Conservation (phyloP, 2,888 invertebrate genomes). For the Stratiomys singularior region DNA sequence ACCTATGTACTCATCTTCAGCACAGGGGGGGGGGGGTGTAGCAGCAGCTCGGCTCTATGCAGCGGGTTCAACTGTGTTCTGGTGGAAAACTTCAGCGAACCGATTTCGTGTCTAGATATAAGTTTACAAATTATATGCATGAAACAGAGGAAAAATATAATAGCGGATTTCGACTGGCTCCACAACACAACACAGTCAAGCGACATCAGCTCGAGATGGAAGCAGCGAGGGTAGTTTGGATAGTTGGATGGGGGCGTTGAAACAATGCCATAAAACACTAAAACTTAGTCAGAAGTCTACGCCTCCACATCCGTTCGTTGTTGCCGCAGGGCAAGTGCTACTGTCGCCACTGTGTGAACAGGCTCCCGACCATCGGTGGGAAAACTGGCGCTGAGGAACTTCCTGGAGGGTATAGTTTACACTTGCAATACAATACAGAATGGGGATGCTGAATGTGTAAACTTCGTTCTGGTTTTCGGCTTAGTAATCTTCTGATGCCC, state of each 20-base stretch:
- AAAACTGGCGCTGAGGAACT: not conserved
- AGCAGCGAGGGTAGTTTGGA: not conserved
- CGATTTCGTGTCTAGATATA: constrained; percentile 28
- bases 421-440: constrained; percentile 45
- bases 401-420: constrained; percentile 47
- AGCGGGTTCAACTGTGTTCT: constrained; percentile 35
- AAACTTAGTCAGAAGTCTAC: constrained; percentile 8
- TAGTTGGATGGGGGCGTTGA: not conserved
- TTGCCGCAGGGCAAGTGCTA: not conserved
- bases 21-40: no score
- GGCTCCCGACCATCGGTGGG: not conserved
- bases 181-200: not conserved
- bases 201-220: not conserved
- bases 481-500: no score
- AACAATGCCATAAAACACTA: constrained; percentile 38
- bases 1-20: not conserved
- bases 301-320: constrained; percentile 13
- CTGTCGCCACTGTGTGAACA: not conserved
- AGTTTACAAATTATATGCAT: constrained; percentile 40
- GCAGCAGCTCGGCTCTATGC: constrained; percentile 21
- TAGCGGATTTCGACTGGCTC: constrained; percentile 22
- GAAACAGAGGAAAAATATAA: not conserved
- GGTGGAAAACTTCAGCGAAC: constrained; percentile 29
- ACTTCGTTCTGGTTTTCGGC: no score
- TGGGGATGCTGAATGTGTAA: not conserved